phyloP scores from a whole-genome alignment of 2,888 invertebrate genomes.

The Fragum sueziense region DNA sequence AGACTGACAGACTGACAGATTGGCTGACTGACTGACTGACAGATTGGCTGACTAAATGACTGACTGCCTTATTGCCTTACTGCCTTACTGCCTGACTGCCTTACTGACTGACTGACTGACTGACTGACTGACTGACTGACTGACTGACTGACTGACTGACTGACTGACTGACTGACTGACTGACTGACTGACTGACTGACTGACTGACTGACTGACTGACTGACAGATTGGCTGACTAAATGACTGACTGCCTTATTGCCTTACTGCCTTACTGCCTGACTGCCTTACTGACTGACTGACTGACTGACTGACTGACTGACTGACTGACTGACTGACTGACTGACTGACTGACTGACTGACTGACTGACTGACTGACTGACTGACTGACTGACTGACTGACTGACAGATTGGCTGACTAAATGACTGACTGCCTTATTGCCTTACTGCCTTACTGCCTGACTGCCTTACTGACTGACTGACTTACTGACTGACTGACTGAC shows the following conservation, averaged over 20 bases:
- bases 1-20: constrained; percentile 11
- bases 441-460: too few species aligned
- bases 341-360: background rate
- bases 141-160: background rate
- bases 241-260: too few species aligned
- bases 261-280: background rate
- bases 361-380: constrained; percentile 10
- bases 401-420: too few species aligned
- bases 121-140: background rate
- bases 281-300: background rate
- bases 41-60: too few species aligned
- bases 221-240: too few species aligned
- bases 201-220: constrained; percentile 5
- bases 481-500: background rate
- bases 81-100: background rate
- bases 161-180: background rate
- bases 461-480: background rate
- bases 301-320: background rate
- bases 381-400: background rate
- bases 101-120: constrained; percentile 11
- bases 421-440: too few species aligned
- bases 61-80: too few species aligned
- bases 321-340: constrained; percentile 9
- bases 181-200: constrained; percentile 17
- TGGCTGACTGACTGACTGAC: too few species aligned